Base-by-base conservation (phyloP, 2,113 vertebrate species). In the Myodes glareolus region DNA sequence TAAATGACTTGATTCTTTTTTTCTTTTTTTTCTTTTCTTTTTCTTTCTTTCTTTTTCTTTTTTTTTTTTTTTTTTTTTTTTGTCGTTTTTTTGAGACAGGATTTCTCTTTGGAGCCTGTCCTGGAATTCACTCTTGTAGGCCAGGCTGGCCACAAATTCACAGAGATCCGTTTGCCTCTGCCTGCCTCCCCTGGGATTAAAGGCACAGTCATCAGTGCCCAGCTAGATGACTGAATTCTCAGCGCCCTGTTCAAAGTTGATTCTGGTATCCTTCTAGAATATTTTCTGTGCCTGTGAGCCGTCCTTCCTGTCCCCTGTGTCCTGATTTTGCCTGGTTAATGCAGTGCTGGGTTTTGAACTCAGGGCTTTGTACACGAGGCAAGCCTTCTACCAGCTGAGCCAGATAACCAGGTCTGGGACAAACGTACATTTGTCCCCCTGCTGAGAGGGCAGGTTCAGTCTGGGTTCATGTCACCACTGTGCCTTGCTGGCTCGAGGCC, bases 391-490 rank as follows among this genome's bases (percentile, higher is more conserved):
- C 47, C 47, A 5, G 19, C 47, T 63, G 61, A 86, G 29, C 47
- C 85, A 50, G 61, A 45, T 1, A 4, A 1, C 0, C n/a, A 42
- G 39, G 0, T 47, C 52, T 7, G 52, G 61, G 86, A 23, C 39
- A 45, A 5, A 31, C 3, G 6, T 5, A 2, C 17, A 4, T 21
- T 47, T 33, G 50, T 77, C 73, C 29, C 3, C 21, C 25, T 52
- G 55, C 81, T 3, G 39, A 61, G 58, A 27, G 29, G 45, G 36
- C 33, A 0, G 73, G 31, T 5, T 29, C 14, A 27, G 3, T 63
- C 55, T 5, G 29, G 68, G 33, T 3, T 1, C 13, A 21, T 0
- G 8, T 70, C 2, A 3, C 45, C 42, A 0, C 12, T 70, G 55
- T n/a, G 16, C 23, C 47, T 36, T 39, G 67, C 27, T 2, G 5